Conservation (phyloP, 2,888 invertebrate species). For the Cantharis rufa region DNA sequence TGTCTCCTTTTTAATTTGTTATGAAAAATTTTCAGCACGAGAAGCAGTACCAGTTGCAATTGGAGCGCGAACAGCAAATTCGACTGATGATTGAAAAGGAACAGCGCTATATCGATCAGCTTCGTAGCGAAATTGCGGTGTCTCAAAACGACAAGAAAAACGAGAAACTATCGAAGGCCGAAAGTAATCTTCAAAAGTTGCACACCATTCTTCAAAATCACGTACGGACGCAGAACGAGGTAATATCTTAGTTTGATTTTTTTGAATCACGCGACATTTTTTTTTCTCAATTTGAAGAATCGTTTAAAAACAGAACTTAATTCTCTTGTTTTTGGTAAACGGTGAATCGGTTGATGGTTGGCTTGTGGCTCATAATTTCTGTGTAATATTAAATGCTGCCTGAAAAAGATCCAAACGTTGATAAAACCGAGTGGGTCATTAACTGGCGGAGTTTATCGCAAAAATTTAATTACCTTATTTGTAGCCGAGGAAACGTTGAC, state of each 20-base stretch:
- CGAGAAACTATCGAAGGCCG: constrained; percentile 62
- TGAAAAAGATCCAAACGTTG: constrained; percentile 16
- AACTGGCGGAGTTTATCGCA: neutral
- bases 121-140: constrained; percentile 69
- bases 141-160: constrained; percentile 55
- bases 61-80: constrained; percentile 81
- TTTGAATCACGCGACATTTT: neutral
- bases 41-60: constrained; percentile 82
- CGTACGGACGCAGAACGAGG: constrained; percentile 48
- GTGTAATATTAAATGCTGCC: constrained; percentile 26
- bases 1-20: neutral
- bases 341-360: constrained; percentile 26
- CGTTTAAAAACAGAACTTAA: constrained; percentile 8
- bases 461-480: neutral
- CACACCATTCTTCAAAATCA: constrained; percentile 59
- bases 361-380: constrained; percentile 28
- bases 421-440: constrained; percentile 3
- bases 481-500: neutral
- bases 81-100: constrained; percentile 90
- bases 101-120: constrained; percentile 77
- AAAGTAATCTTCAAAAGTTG: constrained; percentile 64
- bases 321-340: constrained; percentile 29
- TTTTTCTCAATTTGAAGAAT: neutral
- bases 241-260: constrained; percentile 29
- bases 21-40: constrained; percentile 66